phyloP scores from a whole-genome alignment of 2,113 vertebrate species.

The Pedionomus torquatus region DNA sequence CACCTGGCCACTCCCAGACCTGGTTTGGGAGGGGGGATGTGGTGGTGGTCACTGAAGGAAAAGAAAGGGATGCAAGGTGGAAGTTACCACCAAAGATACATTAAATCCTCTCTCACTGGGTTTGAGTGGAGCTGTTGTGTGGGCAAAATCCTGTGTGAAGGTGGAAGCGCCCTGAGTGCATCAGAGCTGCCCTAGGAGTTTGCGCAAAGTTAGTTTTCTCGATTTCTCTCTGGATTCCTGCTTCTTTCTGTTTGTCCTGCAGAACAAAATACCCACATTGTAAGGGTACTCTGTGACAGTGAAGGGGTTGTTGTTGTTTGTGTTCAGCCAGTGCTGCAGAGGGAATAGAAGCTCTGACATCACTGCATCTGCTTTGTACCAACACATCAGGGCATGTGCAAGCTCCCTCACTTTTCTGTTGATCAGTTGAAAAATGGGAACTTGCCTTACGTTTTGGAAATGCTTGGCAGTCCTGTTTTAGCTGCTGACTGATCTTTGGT shows the following conservation, averaged over 20 bases:
- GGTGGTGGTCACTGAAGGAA: neutral
- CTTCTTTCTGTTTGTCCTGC: neutral
- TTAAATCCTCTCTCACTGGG: neutral
- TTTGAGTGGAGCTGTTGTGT: neutral
- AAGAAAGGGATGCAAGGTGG: neutral
- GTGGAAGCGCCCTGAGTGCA: fast-evolving
- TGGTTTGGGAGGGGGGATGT: neutral
- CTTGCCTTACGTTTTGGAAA: neutral
- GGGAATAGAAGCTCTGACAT: neutral
- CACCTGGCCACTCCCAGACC: neutral
- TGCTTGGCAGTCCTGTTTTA: neutral
- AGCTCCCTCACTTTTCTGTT: neutral
- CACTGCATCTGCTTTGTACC: neutral
- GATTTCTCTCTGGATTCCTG: neutral
- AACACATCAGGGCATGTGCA: neutral
- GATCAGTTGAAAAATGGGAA: neutral
- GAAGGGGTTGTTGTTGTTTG: neutral
- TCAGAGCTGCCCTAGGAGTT: neutral
- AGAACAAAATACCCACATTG: neutral
- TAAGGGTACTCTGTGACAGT: neutral
- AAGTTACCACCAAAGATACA: neutral
- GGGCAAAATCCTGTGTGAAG: neutral
- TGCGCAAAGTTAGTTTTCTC: neutral
- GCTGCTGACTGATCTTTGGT: neutral
- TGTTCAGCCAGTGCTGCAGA: neutral